Base-by-base conservation (phyloP, 1,140 invertebrate genomes). In the Heliconius hermathena region DNA sequence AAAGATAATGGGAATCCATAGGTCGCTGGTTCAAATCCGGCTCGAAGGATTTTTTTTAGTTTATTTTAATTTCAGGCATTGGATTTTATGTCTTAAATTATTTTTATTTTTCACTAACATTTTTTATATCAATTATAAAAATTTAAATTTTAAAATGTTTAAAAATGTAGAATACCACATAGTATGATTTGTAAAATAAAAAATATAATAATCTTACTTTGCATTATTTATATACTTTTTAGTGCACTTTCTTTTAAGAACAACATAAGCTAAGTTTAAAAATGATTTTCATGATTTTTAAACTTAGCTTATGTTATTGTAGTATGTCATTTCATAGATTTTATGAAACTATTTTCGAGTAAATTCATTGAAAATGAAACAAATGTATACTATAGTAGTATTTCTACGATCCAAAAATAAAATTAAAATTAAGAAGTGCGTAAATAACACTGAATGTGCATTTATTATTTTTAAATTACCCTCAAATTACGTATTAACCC, bases 1-100 rank as follows among this genome's bases (percentile, higher is more conserved):
- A 66, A 66, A 1, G 1, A 29, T 26, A n/a, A 66, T 66, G 60
- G 60, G n/a, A 66, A 94, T 94, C 90, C 92, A 94, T 93, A 95
- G 92, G 92, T 94, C 92, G 91, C 93, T 94, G 92, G 92, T 94
- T 92, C 91, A 91, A 93, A 92, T 91, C 90, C 91, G 92, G 88
- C 87, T 89, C 88, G 87, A 88, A 89, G 87, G 88, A 89, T 52
- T 74, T 77, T 79, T 84, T 72, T 72, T 2, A 4, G 5, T 29
- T 66, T 66, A 18, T 5, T 29, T 66, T 66, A 5, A 16, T 66
- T 26, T 66, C 29, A 11, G 4, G 9, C 8, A 22, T 66, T 66
- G 1, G 4, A 16, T 16, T 29, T 66, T 26, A 3, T 66, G 13
- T 13, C 11, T 11, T 9, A 22, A 22, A 52, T 18, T 52, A 22